Conservation (phyloP, 2,113 vertebrate species). For the Epinephelus fuscoguttatus region DNA sequence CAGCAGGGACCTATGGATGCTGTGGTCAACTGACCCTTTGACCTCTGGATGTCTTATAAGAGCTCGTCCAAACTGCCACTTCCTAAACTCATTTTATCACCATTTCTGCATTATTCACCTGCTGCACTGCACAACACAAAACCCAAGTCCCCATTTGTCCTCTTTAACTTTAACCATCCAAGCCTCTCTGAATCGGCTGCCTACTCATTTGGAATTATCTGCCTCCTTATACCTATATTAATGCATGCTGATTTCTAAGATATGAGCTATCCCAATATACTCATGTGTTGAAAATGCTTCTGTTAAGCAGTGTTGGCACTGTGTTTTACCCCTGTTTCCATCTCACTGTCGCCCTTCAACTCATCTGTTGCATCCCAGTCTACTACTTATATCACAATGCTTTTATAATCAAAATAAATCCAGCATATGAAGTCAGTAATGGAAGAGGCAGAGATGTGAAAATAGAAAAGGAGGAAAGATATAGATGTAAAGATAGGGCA, state of each 20-base stretch:
- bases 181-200: neutral
- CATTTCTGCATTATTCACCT: neutral
- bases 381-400: neutral
- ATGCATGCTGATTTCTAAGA: neutral
- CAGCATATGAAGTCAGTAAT: conserved; percentile 78
- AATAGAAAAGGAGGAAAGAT: neutral
- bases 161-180: neutral
- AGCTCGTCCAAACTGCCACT: neutral
- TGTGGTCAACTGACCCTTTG: neutral
- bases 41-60: conserved; percentile 1
- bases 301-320: neutral
- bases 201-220: neutral
- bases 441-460: conserved; percentile 6
- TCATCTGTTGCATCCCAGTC: conserved; percentile 9
- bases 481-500: conserved; percentile 4
- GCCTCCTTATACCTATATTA: neutral
- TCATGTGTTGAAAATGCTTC: neutral
- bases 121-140: neutral
- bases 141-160: too few relatives aligned
- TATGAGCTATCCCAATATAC: neutral
- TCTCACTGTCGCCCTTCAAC: neutral
- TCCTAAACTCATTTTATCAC: neutral
- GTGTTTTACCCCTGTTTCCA: neutral
- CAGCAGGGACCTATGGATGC: neutral
- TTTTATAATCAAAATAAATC: conserved; percentile 37